phyloP scores from a whole-genome alignment of 2,888 invertebrate genomes.

The Papilio elwesi region DNA sequence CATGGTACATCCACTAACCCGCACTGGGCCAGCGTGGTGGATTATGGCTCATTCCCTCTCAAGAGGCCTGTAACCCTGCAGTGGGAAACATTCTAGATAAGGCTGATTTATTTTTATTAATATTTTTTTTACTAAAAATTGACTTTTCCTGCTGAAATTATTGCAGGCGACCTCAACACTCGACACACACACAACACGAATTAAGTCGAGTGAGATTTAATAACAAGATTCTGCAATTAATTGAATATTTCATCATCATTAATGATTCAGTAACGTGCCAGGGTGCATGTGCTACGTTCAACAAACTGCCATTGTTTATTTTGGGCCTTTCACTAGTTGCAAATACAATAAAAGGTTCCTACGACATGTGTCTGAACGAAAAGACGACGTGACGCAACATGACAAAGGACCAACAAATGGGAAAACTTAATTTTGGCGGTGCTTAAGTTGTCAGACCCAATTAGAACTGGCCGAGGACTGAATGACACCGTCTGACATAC shows the following conservation, averaged over 20 bases:
- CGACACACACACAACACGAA: too few species aligned
- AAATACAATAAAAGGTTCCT: neutral
- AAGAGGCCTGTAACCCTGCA: too few species aligned
- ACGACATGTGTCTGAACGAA: neutral
- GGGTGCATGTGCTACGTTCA: neutral
- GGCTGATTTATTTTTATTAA: too few species aligned
- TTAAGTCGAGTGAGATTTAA: neutral
- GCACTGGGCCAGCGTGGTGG: too few species aligned
- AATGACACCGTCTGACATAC: neutral
- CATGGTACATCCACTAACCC: too few species aligned
- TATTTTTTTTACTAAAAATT: too few species aligned
- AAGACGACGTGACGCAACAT: constrained; percentile 23
- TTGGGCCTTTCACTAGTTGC: neutral
- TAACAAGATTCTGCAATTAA: neutral
- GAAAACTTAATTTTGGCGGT: constrained; percentile 21
- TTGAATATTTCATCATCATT: constrained; percentile 2
- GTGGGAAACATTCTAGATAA: too few species aligned
- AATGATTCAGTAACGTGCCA: neutral
- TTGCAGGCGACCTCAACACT: too few species aligned
- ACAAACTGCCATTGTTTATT: constrained; percentile 4
- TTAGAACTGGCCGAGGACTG: constrained; percentile 10
- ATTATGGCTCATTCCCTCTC: too few species aligned
- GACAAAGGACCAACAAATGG: constrained; percentile 11
- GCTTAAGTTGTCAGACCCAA: constrained; percentile 26
- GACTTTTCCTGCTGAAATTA: too few species aligned